A percentile compares a stretch with the other conserved stretches of the same genome.
phyloP scores from a whole-genome alignment of 2,797 vertebrate genomes.

The Trichosurus vulpecula region DNA sequence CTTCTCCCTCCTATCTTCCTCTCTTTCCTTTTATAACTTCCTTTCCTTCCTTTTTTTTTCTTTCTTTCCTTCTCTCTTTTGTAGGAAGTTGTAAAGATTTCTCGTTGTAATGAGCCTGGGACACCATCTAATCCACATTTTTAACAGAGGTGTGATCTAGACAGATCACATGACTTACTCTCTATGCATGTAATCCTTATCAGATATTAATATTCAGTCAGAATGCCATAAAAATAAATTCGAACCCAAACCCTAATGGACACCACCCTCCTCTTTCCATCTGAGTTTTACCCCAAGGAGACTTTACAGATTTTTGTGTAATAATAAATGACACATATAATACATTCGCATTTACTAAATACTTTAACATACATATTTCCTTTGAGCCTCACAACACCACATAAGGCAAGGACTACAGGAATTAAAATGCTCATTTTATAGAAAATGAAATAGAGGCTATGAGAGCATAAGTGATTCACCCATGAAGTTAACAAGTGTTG shows the following conservation, averaged over 20 bases:
- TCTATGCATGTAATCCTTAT: too few relatives aligned
- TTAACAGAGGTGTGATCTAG: background rate
- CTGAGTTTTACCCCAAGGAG: background rate
- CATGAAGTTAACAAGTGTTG: background rate
- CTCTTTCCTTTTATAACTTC: background rate
- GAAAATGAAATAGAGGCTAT: background rate
- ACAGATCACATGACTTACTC: too few relatives aligned
- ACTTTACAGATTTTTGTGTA: background rate
- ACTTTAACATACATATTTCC: background rate
- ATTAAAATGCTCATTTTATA: background rate
- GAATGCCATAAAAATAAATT: background rate
- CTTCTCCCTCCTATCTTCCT: fast-evolving
- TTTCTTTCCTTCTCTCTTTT: background rate
- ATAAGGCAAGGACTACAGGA: background rate
- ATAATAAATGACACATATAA: background rate
- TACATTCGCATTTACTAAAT: background rate
- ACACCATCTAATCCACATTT: background rate
- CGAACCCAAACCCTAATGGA: background rate
- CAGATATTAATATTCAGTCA: background rate
- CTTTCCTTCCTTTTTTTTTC: background rate
- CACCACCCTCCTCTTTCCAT: background rate
- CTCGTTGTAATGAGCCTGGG: background rate
- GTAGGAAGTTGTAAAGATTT: background rate
- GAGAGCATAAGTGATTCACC: background rate
- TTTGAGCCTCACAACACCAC: background rate